A percentile compares a stretch with the other conserved stretches of the same genome.
Conservation (phyloP, 1,140 invertebrate genomes). For the Meloidogyne exigua region DNA sequence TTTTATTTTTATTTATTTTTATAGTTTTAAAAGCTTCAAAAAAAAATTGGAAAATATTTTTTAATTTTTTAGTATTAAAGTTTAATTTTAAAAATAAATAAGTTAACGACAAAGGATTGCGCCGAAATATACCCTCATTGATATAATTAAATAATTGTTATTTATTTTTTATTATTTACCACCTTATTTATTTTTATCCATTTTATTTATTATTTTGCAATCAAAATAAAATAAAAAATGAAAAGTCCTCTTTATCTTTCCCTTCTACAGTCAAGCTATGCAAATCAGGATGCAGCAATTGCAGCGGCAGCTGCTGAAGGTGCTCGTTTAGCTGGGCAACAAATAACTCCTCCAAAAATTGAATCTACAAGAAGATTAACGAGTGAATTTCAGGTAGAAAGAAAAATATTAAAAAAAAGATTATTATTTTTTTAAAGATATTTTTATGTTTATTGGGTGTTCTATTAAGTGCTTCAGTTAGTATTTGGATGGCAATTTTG, state of each 20-base stretch:
- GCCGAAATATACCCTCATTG: no score
- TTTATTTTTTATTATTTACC: neutral
- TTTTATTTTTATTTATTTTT: no score
- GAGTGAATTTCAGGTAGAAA: constrained; percentile 13
- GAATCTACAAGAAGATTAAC: constrained; percentile 18
- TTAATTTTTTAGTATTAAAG: no score
- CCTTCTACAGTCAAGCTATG: constrained; percentile 3
- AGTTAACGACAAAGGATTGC: no score
- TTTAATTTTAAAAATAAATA: no score
- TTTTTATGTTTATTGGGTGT: constrained; percentile 20
- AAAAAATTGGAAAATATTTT: no score
- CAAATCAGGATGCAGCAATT: constrained; percentile 21
- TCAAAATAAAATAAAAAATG: neutral
- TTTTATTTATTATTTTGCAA: neutral
- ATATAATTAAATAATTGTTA: neutral
- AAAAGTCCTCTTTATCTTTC: neutral
- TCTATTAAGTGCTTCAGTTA: constrained; percentile 20
- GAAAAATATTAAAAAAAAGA: neutral
- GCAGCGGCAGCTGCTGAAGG: constrained; percentile 10
- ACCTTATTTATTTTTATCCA: neutral
- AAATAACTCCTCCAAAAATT: constrained; percentile 10
- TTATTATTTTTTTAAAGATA: neutral
- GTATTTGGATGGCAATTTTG: constrained; percentile 29
- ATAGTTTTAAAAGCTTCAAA: no score
- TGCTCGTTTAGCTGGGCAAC: constrained; percentile 13